phyloP scores from a whole-genome alignment of 2,888 invertebrate species.

The Dyspetes luteomarginatus region DNA sequence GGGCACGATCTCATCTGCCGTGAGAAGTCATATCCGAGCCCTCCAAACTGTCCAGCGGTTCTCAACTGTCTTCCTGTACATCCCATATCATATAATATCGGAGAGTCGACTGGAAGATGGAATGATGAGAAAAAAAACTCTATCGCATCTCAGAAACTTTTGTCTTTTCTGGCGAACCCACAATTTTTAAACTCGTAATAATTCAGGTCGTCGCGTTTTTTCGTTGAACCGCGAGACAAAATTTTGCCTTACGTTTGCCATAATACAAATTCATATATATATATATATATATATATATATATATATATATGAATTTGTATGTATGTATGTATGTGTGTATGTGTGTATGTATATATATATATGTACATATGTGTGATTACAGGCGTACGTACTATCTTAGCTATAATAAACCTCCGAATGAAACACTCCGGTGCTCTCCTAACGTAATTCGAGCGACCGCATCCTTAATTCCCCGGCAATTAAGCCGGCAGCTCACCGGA shows the following conservation, averaged over 20 bases:
- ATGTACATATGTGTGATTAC: conserved; percentile 15
- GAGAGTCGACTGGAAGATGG: no score
- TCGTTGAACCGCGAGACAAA: not conserved
- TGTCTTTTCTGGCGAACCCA: not conserved
- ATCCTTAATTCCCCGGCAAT: conserved; percentile 72
- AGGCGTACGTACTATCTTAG: conserved; percentile 22
- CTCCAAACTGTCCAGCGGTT: conserved; percentile 44
- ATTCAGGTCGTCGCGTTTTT: conserved; percentile 5
- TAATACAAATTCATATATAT: not conserved
- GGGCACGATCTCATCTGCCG: conserved; percentile 57
- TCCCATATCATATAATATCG: no score
- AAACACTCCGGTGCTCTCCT: conserved; percentile 62
- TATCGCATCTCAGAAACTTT: not conserved
- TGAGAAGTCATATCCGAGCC: conserved; percentile 53
- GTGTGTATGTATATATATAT: conserved; percentile 3
- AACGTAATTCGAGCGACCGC: conserved; percentile 65
- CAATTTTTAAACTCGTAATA: conserved; percentile 3
- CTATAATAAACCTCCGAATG: conserved; percentile 57
- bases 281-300: not conserved
- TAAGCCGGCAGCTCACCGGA: conserved; percentile 71
- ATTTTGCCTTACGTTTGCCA: conserved; percentile 29
- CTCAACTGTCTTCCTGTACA: conserved; percentile 40
- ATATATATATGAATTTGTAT: conserved; percentile 13
- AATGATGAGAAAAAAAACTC: not conserved
- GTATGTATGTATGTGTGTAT: conserved; percentile 12